A percentile compares a stretch with the other conserved stretches of the same genome.
These are phyloP conservation scores for Catotricha subobsoleta DNA, from an alignment of 2,888 invertebrate species.

Conservation along the genomic window DNA sequence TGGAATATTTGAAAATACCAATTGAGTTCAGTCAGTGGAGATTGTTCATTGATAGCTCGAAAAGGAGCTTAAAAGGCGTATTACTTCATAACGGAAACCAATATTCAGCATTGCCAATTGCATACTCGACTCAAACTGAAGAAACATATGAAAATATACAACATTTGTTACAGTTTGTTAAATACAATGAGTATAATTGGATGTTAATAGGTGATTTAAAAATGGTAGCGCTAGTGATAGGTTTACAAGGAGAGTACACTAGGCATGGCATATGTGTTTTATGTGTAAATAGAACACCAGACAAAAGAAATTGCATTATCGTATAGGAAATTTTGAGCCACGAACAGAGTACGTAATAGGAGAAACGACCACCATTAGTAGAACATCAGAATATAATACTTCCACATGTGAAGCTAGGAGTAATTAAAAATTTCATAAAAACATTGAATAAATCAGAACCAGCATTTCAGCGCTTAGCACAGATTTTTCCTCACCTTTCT, in stretches of 20 bases:
- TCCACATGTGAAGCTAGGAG: not conserved
- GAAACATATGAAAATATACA: not conserved
- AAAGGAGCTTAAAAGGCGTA: not conserved
- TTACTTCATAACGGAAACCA: not conserved
- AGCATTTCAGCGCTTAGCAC: not conserved
- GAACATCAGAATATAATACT: not conserved
- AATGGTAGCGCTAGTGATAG: not conserved
- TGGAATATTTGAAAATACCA: not conserved
- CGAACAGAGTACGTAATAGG: not conserved
- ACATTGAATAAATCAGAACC: not conserved
- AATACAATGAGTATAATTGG: not conserved
- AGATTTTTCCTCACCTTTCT: not conserved
- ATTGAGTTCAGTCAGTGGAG: not conserved
- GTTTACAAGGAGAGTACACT: not conserved
- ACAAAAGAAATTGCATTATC: not conserved
- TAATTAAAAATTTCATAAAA: not conserved
- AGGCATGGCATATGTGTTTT: not conserved
- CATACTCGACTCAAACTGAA: not conserved
- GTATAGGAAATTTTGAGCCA: not conserved
- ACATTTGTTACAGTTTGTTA: not conserved
- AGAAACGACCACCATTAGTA: not conserved
- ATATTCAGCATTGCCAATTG: not conserved
- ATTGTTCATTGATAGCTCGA: not conserved
- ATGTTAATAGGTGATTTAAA: not conserved
- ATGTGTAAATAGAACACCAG: not conserved